Evolutionary conservation across 1,140 invertebrate species (phyloP), one percentile per base, ranked within the genome.

Genomic region (Sitophilus oryzae): DNA sequence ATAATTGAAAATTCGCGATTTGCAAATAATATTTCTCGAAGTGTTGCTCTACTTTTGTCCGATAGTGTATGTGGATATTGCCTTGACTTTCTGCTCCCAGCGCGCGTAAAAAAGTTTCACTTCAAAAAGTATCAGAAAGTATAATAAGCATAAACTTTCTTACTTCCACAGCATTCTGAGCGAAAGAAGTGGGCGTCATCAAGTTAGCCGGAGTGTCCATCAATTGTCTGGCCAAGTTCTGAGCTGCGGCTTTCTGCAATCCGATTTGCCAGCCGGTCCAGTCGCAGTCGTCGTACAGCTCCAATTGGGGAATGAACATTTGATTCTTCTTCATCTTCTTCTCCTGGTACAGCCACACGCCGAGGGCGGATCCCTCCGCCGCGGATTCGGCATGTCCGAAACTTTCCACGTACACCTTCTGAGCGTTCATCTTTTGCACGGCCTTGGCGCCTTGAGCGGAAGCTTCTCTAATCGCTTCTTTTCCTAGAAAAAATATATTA

Each of bases 311-410:
- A 20, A 73, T 71, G 0, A 68, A 59, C 37, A 75, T 72, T 44
- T 74, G 72, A 48, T 79, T 73, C 23, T 77, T 67, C 43, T 77
- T 73, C 10, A 67, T 70, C 62, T 80, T 80, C 56, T 85, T 75
- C 53, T 83, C 82, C 64, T 84, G 80, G 67, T 84, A 88, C 8
- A 74, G 67, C 77, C 79, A 88, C 10, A 81, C 68, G 34, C 77
- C 77, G 45, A 89, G 70, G 10, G 74, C 69, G 14, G 81, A 78
- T 3, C 85, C 86, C 69, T 89, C 86, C 5, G 86, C 85, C 6
- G 84, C 80, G 25, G 84, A 84, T 70, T 87, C 83, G 3, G 84
- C 77, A 68, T 86, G 79, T 14, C 80, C 82, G 74, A 87, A 87
- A 9, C 82, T 79, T 66, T 89, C 88, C 6, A 89, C 75, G 37